A percentile compares a stretch with the other conserved stretches of the same genome.
Evolutionary conservation across 2,113 vertebrate species (phyloP).

Genomic region (Amblyopsis rosae): DNA sequence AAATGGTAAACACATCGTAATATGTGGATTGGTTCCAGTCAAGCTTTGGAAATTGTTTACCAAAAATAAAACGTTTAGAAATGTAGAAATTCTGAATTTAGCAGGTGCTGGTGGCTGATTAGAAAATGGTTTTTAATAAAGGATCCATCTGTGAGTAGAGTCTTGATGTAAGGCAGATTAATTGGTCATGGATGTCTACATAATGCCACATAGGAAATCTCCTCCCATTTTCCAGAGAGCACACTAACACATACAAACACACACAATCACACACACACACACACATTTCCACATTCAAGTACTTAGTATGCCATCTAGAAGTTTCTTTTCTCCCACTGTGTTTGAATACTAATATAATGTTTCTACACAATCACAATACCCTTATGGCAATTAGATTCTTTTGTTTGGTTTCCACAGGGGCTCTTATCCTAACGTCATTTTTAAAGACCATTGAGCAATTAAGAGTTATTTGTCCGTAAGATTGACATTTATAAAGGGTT

Average conservation of each 20-base stretch:
- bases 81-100: slow-evolving; percentile 63
- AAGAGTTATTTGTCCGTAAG: slow-evolving; percentile 79
- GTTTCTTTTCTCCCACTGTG: slow-evolving; percentile 77
- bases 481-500: slow-evolving; percentile 76
- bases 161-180: slow-evolving; percentile 76
- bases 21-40: slow-evolving; percentile 70
- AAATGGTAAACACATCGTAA: slow-evolving; percentile 56
- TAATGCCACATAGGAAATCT: slow-evolving; percentile 78
- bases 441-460: slow-evolving; percentile 73
- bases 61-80: slow-evolving; percentile 72
- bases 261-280: slow-evolving; percentile 1
- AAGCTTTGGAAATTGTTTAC: slow-evolving; percentile 66
- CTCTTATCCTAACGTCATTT: slow-evolving; percentile 71
- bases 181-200: slow-evolving; percentile 80
- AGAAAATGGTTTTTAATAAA: slow-evolving; percentile 76
- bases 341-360: slow-evolving; percentile 78
- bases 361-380: slow-evolving; percentile 75
- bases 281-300: slow-evolving; percentile 25
- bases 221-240: slow-evolving; percentile 57
- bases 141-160: slow-evolving; percentile 78
- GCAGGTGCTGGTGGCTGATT: slow-evolving; percentile 70
- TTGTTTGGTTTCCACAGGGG: slow-evolving; percentile 75
- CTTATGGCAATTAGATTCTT: slow-evolving; percentile 78
- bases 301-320: slow-evolving; percentile 77
- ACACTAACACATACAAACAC: slow-evolving; percentile 52